Percentiles rank a stretch among this genome's conserved stretches.
phyloP scores from a whole-genome alignment of 2,888 invertebrate species.

The Megalurothrips usitatus region DNA sequence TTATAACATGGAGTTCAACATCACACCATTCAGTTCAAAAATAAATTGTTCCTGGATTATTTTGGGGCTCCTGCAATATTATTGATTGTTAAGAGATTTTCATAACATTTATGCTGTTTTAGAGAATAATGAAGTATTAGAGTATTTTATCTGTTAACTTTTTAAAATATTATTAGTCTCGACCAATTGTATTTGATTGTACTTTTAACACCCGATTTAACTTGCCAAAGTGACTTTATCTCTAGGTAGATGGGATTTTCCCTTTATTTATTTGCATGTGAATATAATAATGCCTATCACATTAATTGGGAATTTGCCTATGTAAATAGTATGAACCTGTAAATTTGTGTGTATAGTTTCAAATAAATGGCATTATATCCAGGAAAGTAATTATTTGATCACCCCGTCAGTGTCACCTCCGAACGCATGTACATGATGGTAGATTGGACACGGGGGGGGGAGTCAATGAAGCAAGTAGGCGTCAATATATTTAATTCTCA shows the following conservation, averaged over 20 bases:
- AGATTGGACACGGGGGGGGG: no score
- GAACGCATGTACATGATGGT: no score
- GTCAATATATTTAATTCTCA: no score
- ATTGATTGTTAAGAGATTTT: neutral
- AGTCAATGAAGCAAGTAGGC: no score
- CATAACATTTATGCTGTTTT: neutral
- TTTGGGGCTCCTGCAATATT: neutral
- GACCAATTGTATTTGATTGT: neutral
- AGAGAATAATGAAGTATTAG: neutral
- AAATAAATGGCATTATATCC: neutral
- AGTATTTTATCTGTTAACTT: neutral
- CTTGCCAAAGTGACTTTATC: slow-evolving; percentile 1
- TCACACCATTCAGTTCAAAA: neutral
- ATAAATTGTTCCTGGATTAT: neutral
- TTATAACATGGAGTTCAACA: neutral
- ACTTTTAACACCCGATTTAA: neutral
- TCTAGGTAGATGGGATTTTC: neutral
- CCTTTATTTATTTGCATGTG: no score
- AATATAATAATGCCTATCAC: no score
- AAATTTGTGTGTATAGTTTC: neutral
- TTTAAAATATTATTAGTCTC: neutral
- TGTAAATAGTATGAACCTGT: neutral
- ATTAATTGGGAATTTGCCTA: neutral
- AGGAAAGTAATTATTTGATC: no score
- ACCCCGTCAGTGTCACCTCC: no score